Evolutionary conservation across 64 coral and sea anemone genomes (phyloP), one percentile per base, ranked within the genome.

Genomic region (Montipora efflorescens): DNA sequence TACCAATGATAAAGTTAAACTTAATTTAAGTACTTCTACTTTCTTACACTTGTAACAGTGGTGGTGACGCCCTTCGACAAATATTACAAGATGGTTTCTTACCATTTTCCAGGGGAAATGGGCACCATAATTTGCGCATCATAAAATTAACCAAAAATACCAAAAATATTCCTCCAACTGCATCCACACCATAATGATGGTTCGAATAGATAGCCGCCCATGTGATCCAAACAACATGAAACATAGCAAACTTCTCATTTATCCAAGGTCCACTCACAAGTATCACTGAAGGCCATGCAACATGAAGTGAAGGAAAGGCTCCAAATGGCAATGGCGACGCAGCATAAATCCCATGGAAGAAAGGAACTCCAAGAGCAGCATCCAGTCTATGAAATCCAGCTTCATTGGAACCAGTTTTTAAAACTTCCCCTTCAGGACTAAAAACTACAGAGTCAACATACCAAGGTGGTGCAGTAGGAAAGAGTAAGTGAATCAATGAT

Each of bases 191-290:
- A 92, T 99, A 99, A 84, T 99, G 98, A 82, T 99, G 98, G 87
- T 99, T 99, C 25, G 98, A 99, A 93, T 99, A 99, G 10, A 99
- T 79, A 50, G 98, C 98, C 46, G 98, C 98, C 98, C 98, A 99
- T 0, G 98, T 99, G 5, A 99, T 99, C 98, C 98, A 99, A 14
- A 90, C 95, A 51, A 99, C 98, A 93, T 99, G 98, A 83, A 96
- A 91, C 90, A 96, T 96, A 5, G 98, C 98, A 96, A 99, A 99
- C 86, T 96, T 96, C 92, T 99, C 98, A 78, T 93, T 99, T 47
- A 99, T 91, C 98, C 98, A 99, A 47, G 98, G 98, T 83, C 95
- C 98, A 81, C 98, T 96, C 21, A 99, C 98, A 79, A 99, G 53
- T 72, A 99, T 55, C 5, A 99, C 93, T 15, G 98, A 92, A 68